Conservation (phyloP, 2,888 invertebrate species). For the Corbicula japonica region DNA sequence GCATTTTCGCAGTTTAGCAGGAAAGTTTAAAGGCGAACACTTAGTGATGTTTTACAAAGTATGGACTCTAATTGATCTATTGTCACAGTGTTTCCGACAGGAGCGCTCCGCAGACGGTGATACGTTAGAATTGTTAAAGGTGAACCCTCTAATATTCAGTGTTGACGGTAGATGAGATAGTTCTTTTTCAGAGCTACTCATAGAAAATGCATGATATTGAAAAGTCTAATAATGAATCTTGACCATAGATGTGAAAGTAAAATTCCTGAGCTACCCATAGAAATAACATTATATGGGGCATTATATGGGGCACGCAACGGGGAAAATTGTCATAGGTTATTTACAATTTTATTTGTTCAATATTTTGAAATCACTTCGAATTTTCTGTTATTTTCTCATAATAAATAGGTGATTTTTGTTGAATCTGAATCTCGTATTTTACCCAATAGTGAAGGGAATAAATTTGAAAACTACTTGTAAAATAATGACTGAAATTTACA, state of each 20-base stretch:
- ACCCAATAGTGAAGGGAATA: too few species aligned
- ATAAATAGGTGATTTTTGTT: too few species aligned
- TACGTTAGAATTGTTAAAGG: conserved; percentile 20
- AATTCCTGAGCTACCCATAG: too few species aligned
- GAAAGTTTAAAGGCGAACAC: conserved; percentile 17
- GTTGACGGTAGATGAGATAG: not conserved
- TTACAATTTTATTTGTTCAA: too few species aligned
- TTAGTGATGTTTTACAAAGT: conserved; percentile 39
- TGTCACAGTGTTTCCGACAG: conserved; percentile 29
- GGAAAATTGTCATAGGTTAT: too few species aligned
- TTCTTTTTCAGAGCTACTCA: not conserved
- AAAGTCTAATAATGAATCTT: not conserved
- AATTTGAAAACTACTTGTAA: too few species aligned
- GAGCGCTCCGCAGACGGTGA: conserved; percentile 18
- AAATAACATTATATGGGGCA: too few species aligned
- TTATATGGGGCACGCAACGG: too few species aligned
- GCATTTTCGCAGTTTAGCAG: conserved; percentile 16
- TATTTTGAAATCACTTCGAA: too few species aligned
- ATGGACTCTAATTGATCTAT: conserved; percentile 41
- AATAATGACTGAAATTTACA: too few species aligned
- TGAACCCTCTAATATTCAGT: not conserved
- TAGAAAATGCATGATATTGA: not conserved
- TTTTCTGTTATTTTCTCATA: too few species aligned
- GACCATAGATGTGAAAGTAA: not conserved
- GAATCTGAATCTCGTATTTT: too few species aligned